These are phyloP conservation scores for Oxyruncus cristatus DNA, from an alignment of 2,113 vertebrate genomes.

Conservation along the genomic window DNA sequence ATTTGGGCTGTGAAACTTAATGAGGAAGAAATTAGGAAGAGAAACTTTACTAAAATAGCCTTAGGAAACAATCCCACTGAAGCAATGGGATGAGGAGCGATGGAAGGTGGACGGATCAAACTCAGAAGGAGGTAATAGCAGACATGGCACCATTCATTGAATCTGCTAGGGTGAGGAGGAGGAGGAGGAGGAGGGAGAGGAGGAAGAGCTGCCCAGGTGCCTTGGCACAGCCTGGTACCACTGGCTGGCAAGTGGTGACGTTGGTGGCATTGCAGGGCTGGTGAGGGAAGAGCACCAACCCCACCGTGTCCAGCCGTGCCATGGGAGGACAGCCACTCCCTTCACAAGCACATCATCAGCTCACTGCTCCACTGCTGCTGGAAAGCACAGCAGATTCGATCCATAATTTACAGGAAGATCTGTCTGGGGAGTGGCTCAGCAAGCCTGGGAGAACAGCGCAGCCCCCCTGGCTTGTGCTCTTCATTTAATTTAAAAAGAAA, in stretches of 20 bases:
- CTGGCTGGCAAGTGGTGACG: not conserved
- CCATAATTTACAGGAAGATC: slow-evolving; percentile 41
- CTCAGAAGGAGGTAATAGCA: not conserved
- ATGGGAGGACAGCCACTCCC: not conserved
- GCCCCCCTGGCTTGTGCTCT: not conserved
- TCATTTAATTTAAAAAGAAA: not conserved
- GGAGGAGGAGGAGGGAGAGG: not conserved
- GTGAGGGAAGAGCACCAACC: not conserved
- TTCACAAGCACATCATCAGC: not conserved
- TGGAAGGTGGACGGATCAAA: not conserved
- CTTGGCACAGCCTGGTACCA: accelerated
- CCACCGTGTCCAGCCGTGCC: not conserved
- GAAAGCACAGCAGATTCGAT: not conserved
- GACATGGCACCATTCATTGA: not conserved
- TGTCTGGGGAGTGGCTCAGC: not conserved
- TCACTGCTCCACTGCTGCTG: not conserved
- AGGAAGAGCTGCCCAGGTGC: not conserved
- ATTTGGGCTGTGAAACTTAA: not conserved
- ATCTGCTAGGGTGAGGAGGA: not conserved
- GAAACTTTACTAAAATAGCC: not conserved
- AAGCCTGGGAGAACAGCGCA: not conserved
- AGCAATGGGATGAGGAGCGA: not conserved
- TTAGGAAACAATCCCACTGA: not conserved
- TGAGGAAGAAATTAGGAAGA: not conserved
- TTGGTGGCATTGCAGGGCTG: not conserved